phyloP scores from a whole-genome alignment of 2,113 vertebrate species.

The Polypterus bichir region DNA sequence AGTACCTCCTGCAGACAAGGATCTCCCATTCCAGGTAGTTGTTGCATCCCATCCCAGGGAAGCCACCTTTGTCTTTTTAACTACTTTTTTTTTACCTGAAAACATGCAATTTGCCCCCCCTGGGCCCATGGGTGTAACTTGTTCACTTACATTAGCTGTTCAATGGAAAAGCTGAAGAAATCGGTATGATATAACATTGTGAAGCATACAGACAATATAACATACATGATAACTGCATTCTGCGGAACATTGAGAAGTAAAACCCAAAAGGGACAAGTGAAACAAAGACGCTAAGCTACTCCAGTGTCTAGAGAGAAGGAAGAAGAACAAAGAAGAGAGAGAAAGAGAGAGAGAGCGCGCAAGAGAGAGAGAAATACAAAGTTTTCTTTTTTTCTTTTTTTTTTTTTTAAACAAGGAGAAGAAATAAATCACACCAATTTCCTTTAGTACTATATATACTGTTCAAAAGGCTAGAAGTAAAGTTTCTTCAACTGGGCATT shows the following conservation, averaged over 20 bases:
- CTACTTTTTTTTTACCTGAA: no score
- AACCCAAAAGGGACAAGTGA: conserved; percentile 27
- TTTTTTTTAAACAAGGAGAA: conserved; percentile 58
- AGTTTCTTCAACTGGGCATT: conserved; percentile 44
- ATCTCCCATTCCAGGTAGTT: no score
- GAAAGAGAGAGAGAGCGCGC: conserved; percentile 36
- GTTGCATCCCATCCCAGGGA: no score
- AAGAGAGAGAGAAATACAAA: conserved; percentile 47
- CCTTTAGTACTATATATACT: conserved; percentile 74
- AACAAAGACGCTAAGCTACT: conserved; percentile 53
- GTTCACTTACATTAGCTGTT: conserved; percentile 67
- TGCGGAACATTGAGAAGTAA: conserved; percentile 16
- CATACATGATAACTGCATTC: conserved; percentile 18
- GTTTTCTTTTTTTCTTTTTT: conserved; percentile 41
- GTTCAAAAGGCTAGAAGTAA: conserved; percentile 57
- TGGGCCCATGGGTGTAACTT: conserved; percentile 48
- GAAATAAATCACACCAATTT: conserved; percentile 70
- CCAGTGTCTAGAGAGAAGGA: conserved; percentile 39
- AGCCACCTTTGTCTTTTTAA: no score
- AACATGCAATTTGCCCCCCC: conserved; percentile 25
- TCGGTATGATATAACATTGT: conserved; percentile 33
- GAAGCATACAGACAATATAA: conserved; percentile 22
- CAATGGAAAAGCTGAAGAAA: conserved; percentile 65
- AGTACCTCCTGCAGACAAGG: no score
- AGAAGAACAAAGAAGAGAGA: conserved; percentile 39